Evolutionary conservation across 1,140 invertebrate genomes (phyloP).

Genomic region (Heliothis virescens): DNA sequence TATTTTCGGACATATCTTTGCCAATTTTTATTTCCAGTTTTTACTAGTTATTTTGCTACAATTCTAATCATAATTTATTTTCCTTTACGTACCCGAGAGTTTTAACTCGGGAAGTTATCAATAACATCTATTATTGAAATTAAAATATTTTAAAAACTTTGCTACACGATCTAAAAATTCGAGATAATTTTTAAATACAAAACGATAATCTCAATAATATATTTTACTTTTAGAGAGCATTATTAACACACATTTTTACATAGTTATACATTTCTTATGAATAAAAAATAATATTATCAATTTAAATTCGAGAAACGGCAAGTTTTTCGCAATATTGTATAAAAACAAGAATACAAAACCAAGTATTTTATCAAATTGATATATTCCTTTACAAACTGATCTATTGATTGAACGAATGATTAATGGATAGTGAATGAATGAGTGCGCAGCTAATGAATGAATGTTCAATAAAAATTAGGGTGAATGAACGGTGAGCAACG

Average conservation of each 20-base stretch:
- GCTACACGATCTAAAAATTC: constrained; percentile 31
- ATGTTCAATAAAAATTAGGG: constrained; percentile 35
- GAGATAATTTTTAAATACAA: constrained; percentile 6
- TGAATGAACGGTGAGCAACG: constrained; percentile 25
- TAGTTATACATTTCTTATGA: constrained; percentile 12
- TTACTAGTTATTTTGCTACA: no score
- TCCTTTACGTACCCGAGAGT: not conserved
- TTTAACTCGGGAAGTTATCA: not conserved
- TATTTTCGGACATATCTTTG: no score
- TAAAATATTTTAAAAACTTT: not conserved
- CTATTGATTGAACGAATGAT: not conserved
- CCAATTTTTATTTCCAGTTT: no score
- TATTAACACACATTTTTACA: constrained; percentile 10
- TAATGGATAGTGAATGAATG: not conserved
- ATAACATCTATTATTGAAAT: not conserved
- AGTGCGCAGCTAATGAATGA: constrained; percentile 13
- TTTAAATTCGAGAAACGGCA: constrained; percentile 20
- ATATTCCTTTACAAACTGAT: not conserved
- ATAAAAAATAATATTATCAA: constrained; percentile 11
- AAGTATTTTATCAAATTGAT: not conserved
- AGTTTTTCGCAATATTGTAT: not conserved
- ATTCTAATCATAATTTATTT: no score
- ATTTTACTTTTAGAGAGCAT: constrained; percentile 9
- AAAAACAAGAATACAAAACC: not conserved
- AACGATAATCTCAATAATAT: constrained; percentile 29